A percentile compares a stretch with the other conserved stretches of the same genome.
phyloP scores from a whole-genome alignment of 2,797 vertebrate genomes.

The Sternotherus odoratus region DNA sequence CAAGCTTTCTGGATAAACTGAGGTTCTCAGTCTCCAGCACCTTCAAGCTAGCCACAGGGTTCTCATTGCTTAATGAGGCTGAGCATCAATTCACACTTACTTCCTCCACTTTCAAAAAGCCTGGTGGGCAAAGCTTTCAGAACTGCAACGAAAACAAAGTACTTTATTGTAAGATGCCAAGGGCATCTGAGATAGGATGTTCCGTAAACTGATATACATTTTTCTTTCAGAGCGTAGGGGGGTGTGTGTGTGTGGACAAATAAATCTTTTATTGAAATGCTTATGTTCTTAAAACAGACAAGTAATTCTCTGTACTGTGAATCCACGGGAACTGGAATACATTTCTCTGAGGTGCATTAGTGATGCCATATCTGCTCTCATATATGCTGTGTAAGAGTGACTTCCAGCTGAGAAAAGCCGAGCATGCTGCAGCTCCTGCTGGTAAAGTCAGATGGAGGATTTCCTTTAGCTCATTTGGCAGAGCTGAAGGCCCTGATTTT shows the following conservation, averaged over 20 bases:
- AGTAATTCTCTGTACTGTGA: neutral
- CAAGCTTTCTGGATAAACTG: neutral
- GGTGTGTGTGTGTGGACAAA: neutral
- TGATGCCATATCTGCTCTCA: neutral
- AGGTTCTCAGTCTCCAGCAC: neutral
- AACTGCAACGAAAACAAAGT: neutral
- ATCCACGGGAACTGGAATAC: neutral
- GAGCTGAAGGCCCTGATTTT: neutral
- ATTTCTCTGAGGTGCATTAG: neutral
- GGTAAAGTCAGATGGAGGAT: neutral
- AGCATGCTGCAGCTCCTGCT: neutral
- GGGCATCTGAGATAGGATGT: neutral
- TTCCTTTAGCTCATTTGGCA: neutral
- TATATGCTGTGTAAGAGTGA: neutral
- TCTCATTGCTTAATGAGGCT: neutral
- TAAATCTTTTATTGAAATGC: neutral
- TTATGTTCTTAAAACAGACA: neutral
- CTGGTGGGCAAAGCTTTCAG: neutral
- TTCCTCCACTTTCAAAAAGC: neutral
- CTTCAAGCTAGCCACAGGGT: neutral
- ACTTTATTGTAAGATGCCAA: neutral
- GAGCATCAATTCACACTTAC: neutral
- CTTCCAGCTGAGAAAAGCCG: neutral
- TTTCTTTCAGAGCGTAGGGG: neutral
- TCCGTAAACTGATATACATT: accelerated